Base-by-base conservation (phyloP, 1,140 invertebrate genomes). In the Drosophila pseudoananassae region DNA sequence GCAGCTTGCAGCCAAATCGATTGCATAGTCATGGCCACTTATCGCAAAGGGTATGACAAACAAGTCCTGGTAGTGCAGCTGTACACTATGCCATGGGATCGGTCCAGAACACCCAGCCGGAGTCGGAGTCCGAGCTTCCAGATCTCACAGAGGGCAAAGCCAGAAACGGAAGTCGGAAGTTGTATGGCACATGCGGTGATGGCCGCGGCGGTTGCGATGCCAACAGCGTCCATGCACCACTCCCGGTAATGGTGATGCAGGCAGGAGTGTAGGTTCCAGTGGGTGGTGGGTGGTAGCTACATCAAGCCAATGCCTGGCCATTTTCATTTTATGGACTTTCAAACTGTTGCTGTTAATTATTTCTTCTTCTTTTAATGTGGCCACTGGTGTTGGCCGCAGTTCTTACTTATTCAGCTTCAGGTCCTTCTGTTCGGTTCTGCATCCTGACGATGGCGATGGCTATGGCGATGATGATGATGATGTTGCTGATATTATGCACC, bases 261-360 rank as follows among this genome's bases (percentile, higher is more conserved):
- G 43, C 63, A 23, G 29, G 29, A 23, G 12, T 31, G 8, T 15
- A 23, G n/a, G 36, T 14, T 52, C 31, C 9, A 17, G 9, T 2
- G 7, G 14, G 15, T n/a, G 52, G 60, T 31, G 15, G 17, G 14
- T 54, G 46, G 49, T 36, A 56, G 36, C 25, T 38, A 46, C 29
- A 56, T n/a, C 36, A 54, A 68, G 61, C 29, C 61, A 55, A 38
- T 68, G 63, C 49, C 36, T 15, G 63, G 56, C 81, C 80, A 83
- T 88, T 83, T 88, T 76, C 83, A 87, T 85, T 88, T 88, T 88
- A 88, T 88, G 83, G 83, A 88, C 83, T 88, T 88, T 88, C 83
- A 88, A 88, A 87, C 83, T 87, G 82, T 87, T 87, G 82, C 82
- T 87, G 82, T 87, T 87, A 87, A 87, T 87, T 87, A 87, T 87